Evolutionary conservation across 2,888 invertebrate species (phyloP), one percentile per base, ranked within the genome.

Genomic region (Seira ritae): DNA sequence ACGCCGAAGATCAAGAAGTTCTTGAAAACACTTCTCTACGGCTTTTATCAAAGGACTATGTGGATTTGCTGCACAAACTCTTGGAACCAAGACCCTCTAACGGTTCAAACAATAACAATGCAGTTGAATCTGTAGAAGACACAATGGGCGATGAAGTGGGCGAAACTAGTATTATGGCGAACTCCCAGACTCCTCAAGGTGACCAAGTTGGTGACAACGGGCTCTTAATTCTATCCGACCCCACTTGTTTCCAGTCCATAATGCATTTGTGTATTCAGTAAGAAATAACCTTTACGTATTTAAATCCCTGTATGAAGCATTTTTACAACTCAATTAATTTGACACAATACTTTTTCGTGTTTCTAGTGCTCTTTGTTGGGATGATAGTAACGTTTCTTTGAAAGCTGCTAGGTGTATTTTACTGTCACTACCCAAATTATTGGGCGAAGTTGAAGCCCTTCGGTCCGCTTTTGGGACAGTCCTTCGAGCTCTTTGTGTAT

Each of bases 351-450:
- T 74, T 46, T 42, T 17, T 70, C 55, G 20, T 42, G 42, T 23
- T 20, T 66, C 80, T 82, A 89, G 89, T 22, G 87, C 87, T 1
- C 31, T 89, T 8, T 83, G 82, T 24, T 88, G 89, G 88, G 85
- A 89, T 23, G 87, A 87, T 62, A 86, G 86, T 75, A 69, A 69
- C 24, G 87, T 86, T 1, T 84, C 78, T 46, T 68, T 87, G 6
- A 86, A 77, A 42, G 87, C 89, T 15, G 68, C 84, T 4, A 75
- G 86, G 17, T 85, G 85, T 42, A 77, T 89, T 62, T 20, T 87
- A 1, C 46, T 86, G 66, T 80, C 85, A 0, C 85, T 87, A 87
- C 60, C 71, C 37, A 50, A 60, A 19, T 73, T 89, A 31, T 50
- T 72, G 0, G 31, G 72, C 1, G 77, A 85, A 1, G 24, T 78